Evolutionary conservation across 1,140 invertebrate species (phyloP), one percentile per base, ranked within the genome.

Genomic region (Euura saliciscinereae): DNA sequence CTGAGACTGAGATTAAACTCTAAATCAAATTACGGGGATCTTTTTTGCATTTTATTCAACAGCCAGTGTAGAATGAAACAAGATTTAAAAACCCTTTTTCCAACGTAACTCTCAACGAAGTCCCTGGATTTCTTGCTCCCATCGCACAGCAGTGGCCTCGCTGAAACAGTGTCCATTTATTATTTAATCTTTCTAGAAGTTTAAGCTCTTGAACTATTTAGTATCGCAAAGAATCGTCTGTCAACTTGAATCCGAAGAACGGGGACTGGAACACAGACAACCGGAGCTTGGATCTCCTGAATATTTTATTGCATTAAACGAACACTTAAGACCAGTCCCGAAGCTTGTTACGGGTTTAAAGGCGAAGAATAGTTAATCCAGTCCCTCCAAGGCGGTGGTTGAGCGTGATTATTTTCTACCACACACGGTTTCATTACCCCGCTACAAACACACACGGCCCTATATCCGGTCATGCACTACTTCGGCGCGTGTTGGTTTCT

Each of bases 141-240:
- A 28, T 28, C 28, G 28, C 28, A 28, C 28, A 28, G 28, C 28
- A 28, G 28, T 28, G 28, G 28, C 28, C 51, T n/a, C 6, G 3
- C 51, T 59, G 51, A 59, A 59, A 59, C 51, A 8, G 51, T 59
- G 13, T n/a, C 51, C 51, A 59, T 59, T n/a, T 59, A 59, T 59
- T 59, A 59, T 59, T 59, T n/a, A 59, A 59, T 59, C 51, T n/a
- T 59, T 59, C 51, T n/a, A 59, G 6, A 59, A 59, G 51, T 59
- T 59, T n/a, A 3, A n/a, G 51, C 51, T 59, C 8, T 6, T 59
- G 13, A 59, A 59, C 51, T 59, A 59, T 59, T 59, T 59, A 59
- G 51, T 59, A 8, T 8, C 10, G 8, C 51, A 8, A n/a, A 59
- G 51, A 59, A 59, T 59, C 10, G 51, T 11, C 51, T n/a, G 51